phyloP scores from a whole-genome alignment of 2,888 invertebrate genomes.

The Lasioglossum oenotherae region DNA sequence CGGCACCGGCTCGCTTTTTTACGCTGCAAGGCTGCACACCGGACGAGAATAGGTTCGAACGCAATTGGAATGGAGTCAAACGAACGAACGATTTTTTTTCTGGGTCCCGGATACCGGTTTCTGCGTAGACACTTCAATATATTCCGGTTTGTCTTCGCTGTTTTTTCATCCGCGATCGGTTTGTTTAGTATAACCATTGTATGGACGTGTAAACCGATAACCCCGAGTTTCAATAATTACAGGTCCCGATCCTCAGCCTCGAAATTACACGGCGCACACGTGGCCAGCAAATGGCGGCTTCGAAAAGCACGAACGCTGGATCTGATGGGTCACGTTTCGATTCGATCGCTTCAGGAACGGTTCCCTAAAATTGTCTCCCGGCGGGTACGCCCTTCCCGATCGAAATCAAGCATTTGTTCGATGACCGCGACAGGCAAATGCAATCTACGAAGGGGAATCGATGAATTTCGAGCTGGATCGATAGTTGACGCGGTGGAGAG shows the following conservation, averaged over 20 bases:
- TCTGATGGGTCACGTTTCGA: background rate
- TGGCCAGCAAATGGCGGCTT: background rate
- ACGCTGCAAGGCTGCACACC: conserved; percentile 44
- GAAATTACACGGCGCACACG: conserved; percentile 1
- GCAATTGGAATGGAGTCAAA: background rate
- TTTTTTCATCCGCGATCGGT: background rate
- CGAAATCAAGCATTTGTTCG: background rate
- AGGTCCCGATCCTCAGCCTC: background rate
- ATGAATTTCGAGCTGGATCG: conserved; percentile 25
- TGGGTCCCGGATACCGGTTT: background rate
- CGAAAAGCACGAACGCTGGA: background rate
- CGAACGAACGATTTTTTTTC: background rate
- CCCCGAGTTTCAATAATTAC: background rate
- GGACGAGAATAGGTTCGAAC: background rate
- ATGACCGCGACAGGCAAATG: background rate
- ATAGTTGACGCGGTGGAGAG: conserved; percentile 30
- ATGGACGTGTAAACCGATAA: background rate
- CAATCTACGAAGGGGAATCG: conserved; percentile 10
- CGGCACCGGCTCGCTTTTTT: conserved; percentile 42
- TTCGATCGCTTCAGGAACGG: background rate
- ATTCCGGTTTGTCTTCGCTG: background rate
- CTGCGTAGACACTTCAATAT: background rate
- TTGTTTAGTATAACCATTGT: background rate
- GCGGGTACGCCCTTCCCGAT: background rate
- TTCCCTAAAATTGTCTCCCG: background rate